Conservation (phyloP, 2,797 vertebrate genomes). For the Setipinna tenuifilis region DNA sequence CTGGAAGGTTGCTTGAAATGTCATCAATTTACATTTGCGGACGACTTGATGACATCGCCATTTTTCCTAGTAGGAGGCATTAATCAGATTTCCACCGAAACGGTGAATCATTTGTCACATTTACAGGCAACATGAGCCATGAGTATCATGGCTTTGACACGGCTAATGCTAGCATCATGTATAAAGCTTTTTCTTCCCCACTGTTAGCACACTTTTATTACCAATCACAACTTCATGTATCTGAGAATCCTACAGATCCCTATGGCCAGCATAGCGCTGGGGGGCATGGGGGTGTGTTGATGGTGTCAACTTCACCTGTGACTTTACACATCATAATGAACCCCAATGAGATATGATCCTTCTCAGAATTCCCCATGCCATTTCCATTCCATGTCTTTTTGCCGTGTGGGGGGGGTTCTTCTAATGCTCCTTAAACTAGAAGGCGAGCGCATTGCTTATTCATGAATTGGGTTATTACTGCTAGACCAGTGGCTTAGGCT, state of each 20-base stretch:
- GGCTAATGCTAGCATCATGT: neutral
- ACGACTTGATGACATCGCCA: neutral
- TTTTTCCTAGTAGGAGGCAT: neutral
- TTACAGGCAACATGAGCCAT: neutral
- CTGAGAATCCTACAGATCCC: neutral
- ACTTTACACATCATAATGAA: neutral
- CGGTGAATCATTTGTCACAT: neutral
- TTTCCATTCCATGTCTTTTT: slow-evolving; percentile 11
- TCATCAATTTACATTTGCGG: neutral
- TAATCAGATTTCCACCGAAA: slow-evolving; percentile 11
- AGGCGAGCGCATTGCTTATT: slow-evolving; percentile 19
- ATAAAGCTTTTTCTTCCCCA: neutral
- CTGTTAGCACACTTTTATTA: neutral
- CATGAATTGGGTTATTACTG: slow-evolving; percentile 15
- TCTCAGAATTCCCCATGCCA: neutral
- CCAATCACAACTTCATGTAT: neutral
- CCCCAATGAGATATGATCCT: neutral
- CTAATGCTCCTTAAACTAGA: neutral
- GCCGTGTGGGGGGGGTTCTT: neutral
- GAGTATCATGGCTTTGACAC: neutral
- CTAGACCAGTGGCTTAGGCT: slow-evolving; percentile 2
- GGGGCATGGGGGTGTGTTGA: neutral
- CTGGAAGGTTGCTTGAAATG: neutral
- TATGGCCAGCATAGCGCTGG: neutral
- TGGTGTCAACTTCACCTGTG: slow-evolving; percentile 5